Evolutionary conservation across 2,888 invertebrate species (phyloP).

Genomic region (Protophormia terraenovae): DNA sequence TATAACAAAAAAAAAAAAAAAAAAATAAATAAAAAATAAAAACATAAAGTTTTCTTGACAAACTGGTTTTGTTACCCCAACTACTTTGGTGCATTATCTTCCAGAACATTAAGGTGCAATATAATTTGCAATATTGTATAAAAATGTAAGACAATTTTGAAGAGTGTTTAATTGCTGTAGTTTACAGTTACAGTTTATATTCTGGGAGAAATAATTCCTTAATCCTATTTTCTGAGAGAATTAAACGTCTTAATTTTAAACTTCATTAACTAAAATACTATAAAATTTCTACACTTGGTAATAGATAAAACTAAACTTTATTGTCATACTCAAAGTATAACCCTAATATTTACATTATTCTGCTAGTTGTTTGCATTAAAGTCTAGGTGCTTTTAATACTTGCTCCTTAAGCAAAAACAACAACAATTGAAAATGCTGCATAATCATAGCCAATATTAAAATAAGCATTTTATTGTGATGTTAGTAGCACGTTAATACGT

Average conservation of each 20-base stretch:
- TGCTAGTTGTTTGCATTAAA: background rate
- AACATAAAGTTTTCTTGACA: constrained; percentile 27
- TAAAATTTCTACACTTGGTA: no score
- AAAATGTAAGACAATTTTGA: no score
- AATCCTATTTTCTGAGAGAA: no score
- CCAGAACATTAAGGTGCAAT: background rate
- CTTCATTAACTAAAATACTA: no score
- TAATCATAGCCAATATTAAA: background rate
- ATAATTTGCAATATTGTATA: no score
- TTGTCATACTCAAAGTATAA: background rate
- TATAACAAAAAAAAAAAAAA: background rate
- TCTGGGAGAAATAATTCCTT: no score
- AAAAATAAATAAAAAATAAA: no score
- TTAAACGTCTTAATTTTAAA: no score
- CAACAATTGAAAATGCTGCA: background rate
- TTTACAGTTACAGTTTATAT: no score
- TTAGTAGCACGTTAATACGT: background rate
- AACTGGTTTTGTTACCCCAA: constrained; percentile 27
- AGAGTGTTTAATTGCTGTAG: background rate
- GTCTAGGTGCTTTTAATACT: background rate
- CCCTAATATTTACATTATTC: background rate
- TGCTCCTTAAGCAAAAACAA: background rate
- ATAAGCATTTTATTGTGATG: background rate
- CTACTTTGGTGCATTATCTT: background rate
- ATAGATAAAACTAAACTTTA: no score